A percentile compares a stretch with the other conserved stretches of the same genome.
phyloP scores from a whole-genome alignment of 1,140 invertebrate genomes.

The Ylistrum balloti region DNA sequence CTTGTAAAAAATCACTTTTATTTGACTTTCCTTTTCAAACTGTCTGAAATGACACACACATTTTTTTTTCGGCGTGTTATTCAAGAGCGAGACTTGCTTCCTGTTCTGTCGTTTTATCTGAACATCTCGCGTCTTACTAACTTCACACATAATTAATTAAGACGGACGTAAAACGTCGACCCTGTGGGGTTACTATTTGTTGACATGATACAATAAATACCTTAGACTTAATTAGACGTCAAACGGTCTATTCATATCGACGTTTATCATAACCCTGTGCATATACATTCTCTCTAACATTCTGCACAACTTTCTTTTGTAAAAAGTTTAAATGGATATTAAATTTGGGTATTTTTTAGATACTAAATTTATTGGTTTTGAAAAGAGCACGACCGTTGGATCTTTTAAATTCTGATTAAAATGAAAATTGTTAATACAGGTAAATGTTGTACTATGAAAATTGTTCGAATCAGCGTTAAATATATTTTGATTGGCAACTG shows the following conservation, averaged over 20 bases:
- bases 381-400: background rate
- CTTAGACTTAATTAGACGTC: background rate
- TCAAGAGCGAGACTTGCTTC: background rate
- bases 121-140: background rate
- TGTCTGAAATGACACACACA: background rate
- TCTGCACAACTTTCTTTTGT: background rate
- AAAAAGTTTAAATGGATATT: background rate
- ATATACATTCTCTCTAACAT: background rate
- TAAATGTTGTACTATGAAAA: no score
- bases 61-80: background rate
- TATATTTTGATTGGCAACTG: background rate
- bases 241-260: background rate
- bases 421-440: no score
- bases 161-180: background rate
- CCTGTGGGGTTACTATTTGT: background rate
- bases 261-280: background rate
- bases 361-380: background rate
- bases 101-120: background rate
- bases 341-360: background rate
- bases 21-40: background rate
- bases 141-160: background rate
- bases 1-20: background rate
- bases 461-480: no score
- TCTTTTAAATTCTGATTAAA: background rate
- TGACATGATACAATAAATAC: background rate